Conservation (phyloP, 2,113 vertebrate genomes). For the Arothron firmamentum region DNA sequence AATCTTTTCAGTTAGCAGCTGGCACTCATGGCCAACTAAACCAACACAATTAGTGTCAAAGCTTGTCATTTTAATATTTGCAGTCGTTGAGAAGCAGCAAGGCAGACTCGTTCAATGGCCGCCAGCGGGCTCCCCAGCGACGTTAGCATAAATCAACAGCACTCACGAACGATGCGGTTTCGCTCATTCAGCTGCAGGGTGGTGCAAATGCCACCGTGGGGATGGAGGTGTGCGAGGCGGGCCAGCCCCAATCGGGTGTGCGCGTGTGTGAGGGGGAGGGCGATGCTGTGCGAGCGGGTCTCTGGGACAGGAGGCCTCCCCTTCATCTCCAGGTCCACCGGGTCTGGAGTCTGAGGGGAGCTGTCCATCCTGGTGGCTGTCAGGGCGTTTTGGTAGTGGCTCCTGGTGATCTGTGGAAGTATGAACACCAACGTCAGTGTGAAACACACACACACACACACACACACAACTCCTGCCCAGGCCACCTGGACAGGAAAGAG, state of each 20-base stretch:
- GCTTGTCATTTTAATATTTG: no score
- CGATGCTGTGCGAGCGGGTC: slow-evolving; percentile 72
- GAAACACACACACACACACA: not conserved
- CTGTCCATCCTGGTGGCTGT: slow-evolving; percentile 91
- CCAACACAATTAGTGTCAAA: no score
- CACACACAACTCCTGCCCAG: not conserved
- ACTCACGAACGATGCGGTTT: slow-evolving; percentile 81
- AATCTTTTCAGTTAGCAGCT: no score
- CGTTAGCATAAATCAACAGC: not conserved
- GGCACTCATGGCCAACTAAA: no score
- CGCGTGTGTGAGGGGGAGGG: slow-evolving; percentile 64
- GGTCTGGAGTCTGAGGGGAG: slow-evolving; percentile 90
- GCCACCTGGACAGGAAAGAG: no score
- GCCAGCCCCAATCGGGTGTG: slow-evolving; percentile 66
- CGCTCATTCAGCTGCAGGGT: slow-evolving; percentile 79
- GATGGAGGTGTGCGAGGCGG: slow-evolving; percentile 68
- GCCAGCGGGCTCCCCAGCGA: no score
- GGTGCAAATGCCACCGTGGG: slow-evolving; percentile 61
- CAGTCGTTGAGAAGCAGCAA: no score
- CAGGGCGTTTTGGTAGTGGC: slow-evolving; percentile 94
- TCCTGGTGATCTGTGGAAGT: slow-evolving; percentile 82
- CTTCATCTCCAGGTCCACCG: slow-evolving; percentile 59
- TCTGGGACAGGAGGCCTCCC: slow-evolving; percentile 62
- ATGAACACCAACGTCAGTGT: not conserved
- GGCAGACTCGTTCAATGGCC: no score